Conservation (phyloP, 2,888 invertebrate species). For the Coleophora deauratella region DNA sequence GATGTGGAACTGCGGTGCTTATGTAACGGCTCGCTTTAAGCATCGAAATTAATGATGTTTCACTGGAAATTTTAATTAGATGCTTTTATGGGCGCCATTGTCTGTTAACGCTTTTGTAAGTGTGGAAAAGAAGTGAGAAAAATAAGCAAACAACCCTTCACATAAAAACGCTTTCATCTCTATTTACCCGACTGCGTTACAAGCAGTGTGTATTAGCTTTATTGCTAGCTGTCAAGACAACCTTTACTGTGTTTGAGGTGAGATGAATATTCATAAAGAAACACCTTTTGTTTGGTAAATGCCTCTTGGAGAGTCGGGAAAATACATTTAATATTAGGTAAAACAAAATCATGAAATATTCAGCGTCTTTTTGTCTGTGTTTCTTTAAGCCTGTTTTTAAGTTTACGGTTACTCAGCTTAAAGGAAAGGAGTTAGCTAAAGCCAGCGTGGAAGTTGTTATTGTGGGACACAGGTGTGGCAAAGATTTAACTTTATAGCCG, state of each 20-base stretch:
- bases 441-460: not conserved
- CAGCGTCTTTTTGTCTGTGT: constrained; percentile 44
- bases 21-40: not conserved
- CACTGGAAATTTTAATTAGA: constrained; percentile 6
- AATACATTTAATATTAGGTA: constrained; percentile 26
- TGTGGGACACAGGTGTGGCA: too few species aligned
- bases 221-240: constrained; percentile 16
- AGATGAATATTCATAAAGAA: constrained; percentile 47
- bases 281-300: constrained; percentile 44
- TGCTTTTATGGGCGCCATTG: not conserved
- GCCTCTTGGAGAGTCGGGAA: constrained; percentile 39
- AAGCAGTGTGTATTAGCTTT: constrained; percentile 1
- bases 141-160: too few species aligned
- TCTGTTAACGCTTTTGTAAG: not conserved
- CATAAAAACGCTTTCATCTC: too few species aligned
- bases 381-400: constrained; percentile 44
- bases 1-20: not conserved
- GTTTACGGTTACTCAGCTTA: constrained; percentile 35
- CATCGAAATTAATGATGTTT: too few species aligned
- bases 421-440: not conserved
- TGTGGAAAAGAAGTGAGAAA: too few species aligned
- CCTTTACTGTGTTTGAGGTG: constrained; percentile 18
- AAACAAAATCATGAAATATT: constrained; percentile 58
- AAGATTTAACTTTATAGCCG: too few species aligned
- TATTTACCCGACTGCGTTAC: too few species aligned